Percentiles rank a stretch among this genome's conserved stretches.
phyloP scores from a whole-genome alignment of 1,140 invertebrate species.

The Hylyphantes graminicola region DNA sequence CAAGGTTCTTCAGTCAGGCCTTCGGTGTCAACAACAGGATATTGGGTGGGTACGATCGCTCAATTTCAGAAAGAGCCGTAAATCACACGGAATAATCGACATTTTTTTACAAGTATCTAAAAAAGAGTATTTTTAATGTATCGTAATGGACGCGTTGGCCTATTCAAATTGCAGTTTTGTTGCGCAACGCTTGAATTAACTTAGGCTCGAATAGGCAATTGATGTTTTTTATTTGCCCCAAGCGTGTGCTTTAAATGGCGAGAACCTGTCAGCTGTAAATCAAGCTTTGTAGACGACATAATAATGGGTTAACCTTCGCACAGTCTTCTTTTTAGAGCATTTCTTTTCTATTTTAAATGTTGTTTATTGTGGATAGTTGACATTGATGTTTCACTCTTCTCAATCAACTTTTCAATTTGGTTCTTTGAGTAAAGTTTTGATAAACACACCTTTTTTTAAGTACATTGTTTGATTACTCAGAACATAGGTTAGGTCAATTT shows the following conservation, averaged over 20 bases:
- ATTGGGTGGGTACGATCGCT: constrained; percentile 11
- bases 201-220: constrained; percentile 35
- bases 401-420: too few species aligned
- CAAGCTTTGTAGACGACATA: background rate
- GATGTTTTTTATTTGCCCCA: background rate
- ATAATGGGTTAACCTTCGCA: background rate
- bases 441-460: too few species aligned
- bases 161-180: constrained; percentile 22
- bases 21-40: constrained; percentile 44
- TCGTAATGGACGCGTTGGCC: background rate
- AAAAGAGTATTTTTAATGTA: background rate
- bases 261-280: constrained; percentile 3
- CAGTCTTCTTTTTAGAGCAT: too few species aligned
- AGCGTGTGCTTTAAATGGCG: background rate
- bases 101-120: too few species aligned
- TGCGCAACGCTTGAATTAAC: constrained; percentile 36
- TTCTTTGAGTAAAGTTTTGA: too few species aligned
- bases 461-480: too few species aligned
- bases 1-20: constrained; percentile 6
- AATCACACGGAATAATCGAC: constrained; percentile 19
- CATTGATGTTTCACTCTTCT: too few species aligned
- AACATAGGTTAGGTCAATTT: too few species aligned
- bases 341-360: too few species aligned
- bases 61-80: background rate
- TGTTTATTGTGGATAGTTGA: too few species aligned